phyloP scores from a whole-genome alignment of 1,140 invertebrate genomes.

The Hycleus phaleratus region DNA sequence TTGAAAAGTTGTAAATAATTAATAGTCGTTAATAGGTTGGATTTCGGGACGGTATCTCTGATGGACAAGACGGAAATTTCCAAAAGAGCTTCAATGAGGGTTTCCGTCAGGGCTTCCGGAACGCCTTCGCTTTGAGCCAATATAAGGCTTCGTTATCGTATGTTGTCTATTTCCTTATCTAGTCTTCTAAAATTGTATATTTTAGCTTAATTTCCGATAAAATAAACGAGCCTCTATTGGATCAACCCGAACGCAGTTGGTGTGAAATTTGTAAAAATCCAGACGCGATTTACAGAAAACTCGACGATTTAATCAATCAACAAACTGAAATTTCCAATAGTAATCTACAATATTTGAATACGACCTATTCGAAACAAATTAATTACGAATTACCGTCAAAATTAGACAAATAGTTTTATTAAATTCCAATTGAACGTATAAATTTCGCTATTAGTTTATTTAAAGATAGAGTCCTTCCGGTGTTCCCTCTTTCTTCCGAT shows the following conservation, averaged over 20 bases:
- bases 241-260: conserved; percentile 13
- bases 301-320: conserved; percentile 8
- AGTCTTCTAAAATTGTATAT: neutral
- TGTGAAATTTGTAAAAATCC: conserved; percentile 20
- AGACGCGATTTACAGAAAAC: neutral
- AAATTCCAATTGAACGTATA: conserved; percentile 4
- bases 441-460: conserved; percentile 26
- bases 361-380: neutral
- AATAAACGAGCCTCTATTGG: conserved; percentile 2
- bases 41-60: conserved; percentile 48
- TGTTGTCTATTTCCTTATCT: neutral
- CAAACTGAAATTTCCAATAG: conserved; percentile 7
- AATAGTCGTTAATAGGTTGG: conserved; percentile 39
- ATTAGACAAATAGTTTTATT: neutral
- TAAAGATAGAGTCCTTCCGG: conserved; percentile 98
- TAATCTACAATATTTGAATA: conserved; percentile 1
- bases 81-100: conserved; percentile 52
- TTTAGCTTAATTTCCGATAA: too few species aligned
- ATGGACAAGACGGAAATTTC: conserved; percentile 45
- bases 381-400: neutral
- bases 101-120: conserved; percentile 50
- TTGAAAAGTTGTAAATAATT: too few species aligned
- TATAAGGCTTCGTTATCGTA: conserved; percentile 38
- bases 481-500: conserved; percentile 98
- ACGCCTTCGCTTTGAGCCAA: conserved; percentile 40